A percentile compares a stretch with the other conserved stretches of the same genome.
Conservation (phyloP, 2,888 invertebrate species). For the Hydropsyche betteni region DNA sequence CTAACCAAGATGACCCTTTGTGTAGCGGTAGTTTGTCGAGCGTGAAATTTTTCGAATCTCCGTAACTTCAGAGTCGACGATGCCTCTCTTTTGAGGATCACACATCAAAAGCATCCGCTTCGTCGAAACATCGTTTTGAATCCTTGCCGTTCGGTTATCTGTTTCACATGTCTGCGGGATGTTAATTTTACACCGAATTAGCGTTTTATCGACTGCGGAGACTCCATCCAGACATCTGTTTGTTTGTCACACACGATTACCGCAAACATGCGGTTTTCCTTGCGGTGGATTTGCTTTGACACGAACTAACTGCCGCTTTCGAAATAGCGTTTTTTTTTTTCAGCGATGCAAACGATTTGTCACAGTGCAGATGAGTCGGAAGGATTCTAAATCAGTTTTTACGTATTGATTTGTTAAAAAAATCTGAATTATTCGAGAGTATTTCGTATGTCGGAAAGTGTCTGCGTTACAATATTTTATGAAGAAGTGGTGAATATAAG, state of each 20-base stretch:
- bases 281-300: conserved; percentile 13
- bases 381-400: no score
- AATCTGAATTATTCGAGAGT: no score
- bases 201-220: conserved; percentile 37
- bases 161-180: conserved; percentile 34
- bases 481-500: conserved; percentile 26
- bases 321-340: no score
- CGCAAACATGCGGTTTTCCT: background rate
- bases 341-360: no score
- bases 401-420: no score
- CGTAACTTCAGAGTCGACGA: background rate
- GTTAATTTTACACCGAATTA: conserved; percentile 52
- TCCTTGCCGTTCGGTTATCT: background rate
- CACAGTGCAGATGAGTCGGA: no score
- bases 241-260: conserved; percentile 17
- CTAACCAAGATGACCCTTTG: conserved; percentile 10
- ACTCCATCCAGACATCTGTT: conserved; percentile 35
- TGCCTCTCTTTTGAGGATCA: background rate
- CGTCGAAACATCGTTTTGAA: background rate
- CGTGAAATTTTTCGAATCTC: conserved; percentile 22
- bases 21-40: background rate
- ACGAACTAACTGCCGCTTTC: background rate
- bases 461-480: no score
- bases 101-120: conserved; percentile 18
- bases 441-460: no score